Base-by-base conservation (phyloP, 2,888 invertebrate genomes). In the Notocelia uddmanniana region DNA sequence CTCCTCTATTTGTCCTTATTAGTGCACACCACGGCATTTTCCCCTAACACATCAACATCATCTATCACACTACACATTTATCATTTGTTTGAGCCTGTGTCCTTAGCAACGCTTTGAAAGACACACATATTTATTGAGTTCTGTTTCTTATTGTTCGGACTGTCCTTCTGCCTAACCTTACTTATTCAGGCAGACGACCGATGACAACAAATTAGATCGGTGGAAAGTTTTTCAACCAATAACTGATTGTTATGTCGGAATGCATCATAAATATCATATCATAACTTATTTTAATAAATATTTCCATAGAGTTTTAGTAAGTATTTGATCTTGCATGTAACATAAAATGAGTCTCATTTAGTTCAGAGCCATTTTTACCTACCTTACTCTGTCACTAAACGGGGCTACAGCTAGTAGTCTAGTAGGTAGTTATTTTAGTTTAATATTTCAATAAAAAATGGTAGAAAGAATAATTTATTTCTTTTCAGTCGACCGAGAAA, bases 1-100 rank as follows among this genome's bases (percentile, higher is more conserved):
- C 18, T 60, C 23, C 45, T 48, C 8, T 19, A 62, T 62, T 50
- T 62, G 31, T 62, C 62, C 26, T 62, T 13, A 48, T 62, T 62
- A 62, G 3, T 3, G 11, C 3, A 21, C 8, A 31, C 21, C 48
- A 18, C 26, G 26, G 13, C 31, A 8, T 62, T 62, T 48, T 62
- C 23, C 26, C 62, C 19, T 62, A 62, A 50, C 10, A 23, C 37
- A 62, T 63, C 19, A 19, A 19, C 48, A 37, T 54, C 52, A 15
- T 23, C 52, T 19, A 54, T 54, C 19, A 37, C 48, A 64, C 52
- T 23, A 34, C 6, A 37, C 34, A 37, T 64, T 54, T 21, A 23
- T 64, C 21, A 52, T 34, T 50, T 37, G 21, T n/a, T 52, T 34
- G 13, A 13, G 15, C 0, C 31, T 37, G 34, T 37, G 52, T 37